Evolutionary conservation across 2,113 vertebrate genomes (phyloP).

Genomic region (Puma concolor): DNA sequence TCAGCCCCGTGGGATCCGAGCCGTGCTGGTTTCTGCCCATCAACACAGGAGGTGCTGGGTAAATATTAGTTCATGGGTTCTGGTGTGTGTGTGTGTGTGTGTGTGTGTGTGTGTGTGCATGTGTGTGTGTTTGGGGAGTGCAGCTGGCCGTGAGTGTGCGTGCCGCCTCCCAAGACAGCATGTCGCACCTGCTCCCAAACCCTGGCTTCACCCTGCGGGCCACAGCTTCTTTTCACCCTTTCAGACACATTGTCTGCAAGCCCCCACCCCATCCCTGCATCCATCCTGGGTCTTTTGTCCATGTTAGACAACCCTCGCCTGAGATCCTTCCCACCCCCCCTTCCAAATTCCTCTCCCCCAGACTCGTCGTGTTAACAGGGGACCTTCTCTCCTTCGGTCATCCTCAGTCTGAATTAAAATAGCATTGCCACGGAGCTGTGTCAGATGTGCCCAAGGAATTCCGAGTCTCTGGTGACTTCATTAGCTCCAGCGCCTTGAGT

Average conservation of each 20-base stretch:
- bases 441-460: slow-evolving; percentile 74
- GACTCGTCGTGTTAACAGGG: accelerated
- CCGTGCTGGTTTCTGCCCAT: not conserved
- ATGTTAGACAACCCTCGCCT: accelerated
- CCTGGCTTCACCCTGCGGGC: accelerated
- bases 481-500: slow-evolving; percentile 79
- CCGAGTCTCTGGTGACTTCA: slow-evolving; percentile 84
- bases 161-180: accelerated
- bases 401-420: slow-evolving; percentile 51
- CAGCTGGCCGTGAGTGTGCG: accelerated
- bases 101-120: not conserved
- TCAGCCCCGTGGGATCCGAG: accelerated
- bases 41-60: accelerated
- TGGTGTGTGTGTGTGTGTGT: not conserved
- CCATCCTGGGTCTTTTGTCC: not conserved
- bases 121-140: no score
- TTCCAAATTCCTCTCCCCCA: not conserved
- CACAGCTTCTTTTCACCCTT: not conserved
- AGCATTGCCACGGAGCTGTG: not conserved
- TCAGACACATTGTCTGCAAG: not conserved
- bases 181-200: accelerated
- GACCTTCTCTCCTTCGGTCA: not conserved
- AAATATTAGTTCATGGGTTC: not conserved
- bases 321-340: not conserved
- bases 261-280: not conserved